Conservation (phyloP, 1,140 invertebrate species). For the Gryon sp. region DNA sequence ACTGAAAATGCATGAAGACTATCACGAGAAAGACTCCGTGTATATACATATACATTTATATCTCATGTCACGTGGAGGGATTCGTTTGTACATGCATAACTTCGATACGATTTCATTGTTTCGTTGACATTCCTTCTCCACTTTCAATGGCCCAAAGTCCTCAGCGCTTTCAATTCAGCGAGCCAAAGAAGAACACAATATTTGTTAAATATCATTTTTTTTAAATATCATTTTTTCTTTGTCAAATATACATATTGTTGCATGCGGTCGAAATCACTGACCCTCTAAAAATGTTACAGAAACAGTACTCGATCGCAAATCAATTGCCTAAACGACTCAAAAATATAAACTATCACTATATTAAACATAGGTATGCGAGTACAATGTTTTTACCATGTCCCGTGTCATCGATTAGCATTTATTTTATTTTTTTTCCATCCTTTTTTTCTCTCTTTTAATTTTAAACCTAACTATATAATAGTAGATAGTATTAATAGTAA, state of each 20-base stretch:
- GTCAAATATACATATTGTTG: slow-evolving; percentile 26
- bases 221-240: slow-evolving; percentile 13
- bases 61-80: slow-evolving; percentile 79
- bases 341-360: slow-evolving; percentile 54
- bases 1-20: slow-evolving; percentile 63
- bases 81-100: slow-evolving; percentile 79
- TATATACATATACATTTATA: slow-evolving; percentile 73
- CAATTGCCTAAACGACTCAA: slow-evolving; percentile 51
- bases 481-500: slow-evolving; percentile 64
- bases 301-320: slow-evolving; percentile 42
- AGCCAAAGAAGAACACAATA: slow-evolving; percentile 51
- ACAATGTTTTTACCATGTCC: slow-evolving; percentile 22
- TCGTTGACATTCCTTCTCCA: slow-evolving; percentile 72
- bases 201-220: too few relatives aligned
- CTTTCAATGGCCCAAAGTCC: slow-evolving; percentile 71
- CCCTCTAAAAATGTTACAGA: slow-evolving; percentile 19
- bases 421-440: slow-evolving; percentile 10
- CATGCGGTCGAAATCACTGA: slow-evolving; percentile 33
- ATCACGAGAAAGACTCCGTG: slow-evolving; percentile 67
- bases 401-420: slow-evolving; percentile 39
- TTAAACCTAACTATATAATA: slow-evolving; percentile 58
- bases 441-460: slow-evolving; percentile 23
- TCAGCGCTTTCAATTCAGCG: slow-evolving; percentile 64
- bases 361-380: slow-evolving; percentile 49
- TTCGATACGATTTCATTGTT: slow-evolving; percentile 79